phyloP scores from a whole-genome alignment of 2,797 vertebrate species.

The Protosalanx chinensis region DNA sequence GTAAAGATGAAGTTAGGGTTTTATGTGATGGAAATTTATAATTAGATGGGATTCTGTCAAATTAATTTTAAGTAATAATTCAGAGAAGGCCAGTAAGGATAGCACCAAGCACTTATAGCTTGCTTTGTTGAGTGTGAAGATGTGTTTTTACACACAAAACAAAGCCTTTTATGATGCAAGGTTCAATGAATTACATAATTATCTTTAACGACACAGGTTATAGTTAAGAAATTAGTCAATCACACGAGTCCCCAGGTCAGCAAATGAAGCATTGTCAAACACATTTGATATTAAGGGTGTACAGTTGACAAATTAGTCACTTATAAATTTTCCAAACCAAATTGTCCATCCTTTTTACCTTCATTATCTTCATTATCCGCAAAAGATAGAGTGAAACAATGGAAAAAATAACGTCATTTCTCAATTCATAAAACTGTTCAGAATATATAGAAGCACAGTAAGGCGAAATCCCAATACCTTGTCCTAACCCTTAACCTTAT shows the following conservation, averaged over 20 bases:
- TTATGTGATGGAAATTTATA: neutral
- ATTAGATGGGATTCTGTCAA: neutral
- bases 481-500: too few species aligned
- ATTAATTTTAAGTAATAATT: neutral
- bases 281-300: constrained; percentile 56
- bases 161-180: neutral
- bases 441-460: neutral
- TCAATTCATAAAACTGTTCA: constrained; percentile 3
- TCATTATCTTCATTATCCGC: constrained; percentile 81
- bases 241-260: neutral
- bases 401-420: constrained; percentile 43
- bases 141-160: neutral
- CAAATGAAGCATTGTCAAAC: constrained; percentile 50
- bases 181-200: neutral
- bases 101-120: neutral
- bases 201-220: neutral
- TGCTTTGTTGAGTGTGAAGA: neutral
- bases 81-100: neutral
- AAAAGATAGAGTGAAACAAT: constrained; percentile 36
- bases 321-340: constrained; percentile 27
- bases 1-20: too few species aligned
- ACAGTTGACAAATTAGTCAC: constrained; percentile 55
- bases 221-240: constrained; percentile 7
- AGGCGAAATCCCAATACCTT: neutral
- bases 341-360: constrained; percentile 77